Evolutionary conservation across 1,140 invertebrate genomes (phyloP).

Genomic region (Adelges cooleyi): DNA sequence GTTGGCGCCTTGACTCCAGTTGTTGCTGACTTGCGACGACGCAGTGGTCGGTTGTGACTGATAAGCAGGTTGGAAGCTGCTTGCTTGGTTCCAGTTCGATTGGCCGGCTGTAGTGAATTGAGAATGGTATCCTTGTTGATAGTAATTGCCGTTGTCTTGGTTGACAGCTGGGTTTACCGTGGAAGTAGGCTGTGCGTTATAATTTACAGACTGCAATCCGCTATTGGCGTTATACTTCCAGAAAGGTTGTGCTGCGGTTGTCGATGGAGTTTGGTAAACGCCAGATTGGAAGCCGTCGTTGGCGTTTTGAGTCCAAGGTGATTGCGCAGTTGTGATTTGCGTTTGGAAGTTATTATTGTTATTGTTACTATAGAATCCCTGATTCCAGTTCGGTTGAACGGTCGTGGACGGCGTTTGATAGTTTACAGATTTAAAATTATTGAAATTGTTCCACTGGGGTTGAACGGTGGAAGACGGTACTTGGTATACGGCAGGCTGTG

Average conservation of each 20-base stretch:
- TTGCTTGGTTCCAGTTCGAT: background rate
- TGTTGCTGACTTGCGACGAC: background rate
- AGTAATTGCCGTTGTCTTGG: background rate
- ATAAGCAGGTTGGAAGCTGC: background rate
- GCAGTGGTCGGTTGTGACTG: background rate
- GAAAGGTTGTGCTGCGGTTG: no score
- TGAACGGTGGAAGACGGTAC: background rate
- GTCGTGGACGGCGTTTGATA: background rate
- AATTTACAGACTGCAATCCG: background rate
- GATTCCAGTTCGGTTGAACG: background rate
- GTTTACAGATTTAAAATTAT: background rate
- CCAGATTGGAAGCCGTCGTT: no score
- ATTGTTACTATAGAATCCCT: background rate
- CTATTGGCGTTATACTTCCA: no score
- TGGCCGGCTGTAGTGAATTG: background rate
- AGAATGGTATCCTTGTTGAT: background rate
- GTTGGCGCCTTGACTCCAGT: background rate
- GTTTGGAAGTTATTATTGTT: background rate
- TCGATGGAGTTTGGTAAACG: no score
- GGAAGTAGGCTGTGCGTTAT: background rate
- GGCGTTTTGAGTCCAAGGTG: no score
- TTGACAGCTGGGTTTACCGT: background rate
- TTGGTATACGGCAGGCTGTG: background rate
- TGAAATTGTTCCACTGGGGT: background rate
- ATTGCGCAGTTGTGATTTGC: no score